Base-by-base conservation (phyloP, 1,140 invertebrate species). In the Apis cerana region DNA sequence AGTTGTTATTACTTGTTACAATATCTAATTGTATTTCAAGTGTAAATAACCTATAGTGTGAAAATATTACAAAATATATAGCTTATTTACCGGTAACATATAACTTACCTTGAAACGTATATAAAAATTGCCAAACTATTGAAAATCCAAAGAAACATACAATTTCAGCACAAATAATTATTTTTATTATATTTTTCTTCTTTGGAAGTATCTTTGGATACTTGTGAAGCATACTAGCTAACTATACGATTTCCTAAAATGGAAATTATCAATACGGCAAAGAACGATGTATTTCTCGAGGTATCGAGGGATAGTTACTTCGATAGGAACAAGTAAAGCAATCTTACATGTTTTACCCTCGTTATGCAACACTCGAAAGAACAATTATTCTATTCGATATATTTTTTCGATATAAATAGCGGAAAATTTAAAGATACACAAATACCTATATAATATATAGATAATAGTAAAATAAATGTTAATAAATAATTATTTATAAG, bases 211-310 rank as follows among this genome's bases (percentile, higher is more conserved):
- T n/a, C n/a, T n/a, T n/a, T 33, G 91, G 90, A 17, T 33, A 68
- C 70, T 91, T 94, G n/a, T 74, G 43, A 84, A 93, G 87, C 94
- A 94, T 94, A 89, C 92, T 93, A 92, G 69, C 33, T 54, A 78
- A 67, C 62, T 75, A 83, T 80, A 79, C 52, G 89, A 93, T 93
- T 91, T 90, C 93, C 92, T 92, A 92, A 94, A 92, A 92, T 93
- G 94, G 93, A 92, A 92, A 94, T 94, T 90, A 92, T 92, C 82
- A 89, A 91, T 90, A 91, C 88, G 72, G 68, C 58, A 84, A 52
- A 56, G 85, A 71, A 89, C 33, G 64, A 74, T 64, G 75, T 72
- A 80, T 48, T 48, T 82, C 67, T 81, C 68, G 77, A 87, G 76
- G 69, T 59, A 77, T 84, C 77, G 74, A 83, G 64, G 84, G 27